Percentiles rank a stretch among this genome's conserved stretches.
Evolutionary conservation across 2,113 vertebrate genomes (phyloP).

Genomic region (Chinchilla lanigera): DNA sequence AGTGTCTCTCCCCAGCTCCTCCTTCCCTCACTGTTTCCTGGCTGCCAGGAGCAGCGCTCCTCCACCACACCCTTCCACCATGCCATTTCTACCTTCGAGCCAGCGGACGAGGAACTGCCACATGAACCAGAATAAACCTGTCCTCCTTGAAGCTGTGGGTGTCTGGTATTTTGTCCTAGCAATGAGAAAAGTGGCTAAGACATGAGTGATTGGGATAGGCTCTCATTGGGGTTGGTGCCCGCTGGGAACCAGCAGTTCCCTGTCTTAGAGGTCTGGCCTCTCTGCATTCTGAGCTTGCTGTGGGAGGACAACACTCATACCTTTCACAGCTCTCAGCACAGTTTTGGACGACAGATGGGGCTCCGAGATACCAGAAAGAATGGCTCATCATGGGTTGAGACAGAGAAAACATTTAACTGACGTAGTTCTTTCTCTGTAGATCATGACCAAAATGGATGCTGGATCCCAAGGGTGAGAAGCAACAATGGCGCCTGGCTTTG

Average conservation of each 20-base stretch:
- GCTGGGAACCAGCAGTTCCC: not conserved
- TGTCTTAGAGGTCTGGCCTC: not conserved
- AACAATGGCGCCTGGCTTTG: not conserved
- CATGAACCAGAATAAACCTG: not conserved
- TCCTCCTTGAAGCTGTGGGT: not conserved
- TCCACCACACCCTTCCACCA: not conserved
- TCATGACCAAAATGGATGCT: too few species aligned
- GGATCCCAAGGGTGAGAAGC: not conserved
- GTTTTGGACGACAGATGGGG: not conserved
- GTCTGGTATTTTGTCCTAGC: not conserved
- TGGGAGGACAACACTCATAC: not conserved
- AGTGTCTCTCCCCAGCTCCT: not conserved
- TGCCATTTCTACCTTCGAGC: not conserved
- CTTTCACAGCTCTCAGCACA: not conserved
- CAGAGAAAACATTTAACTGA: accelerated
- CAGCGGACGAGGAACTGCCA: not conserved
- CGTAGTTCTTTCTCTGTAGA: accelerated
- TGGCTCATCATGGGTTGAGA: accelerated
- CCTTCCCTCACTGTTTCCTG: not conserved
- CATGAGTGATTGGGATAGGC: not conserved
- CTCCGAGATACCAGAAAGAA: not conserved
- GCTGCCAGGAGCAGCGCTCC: not conserved
- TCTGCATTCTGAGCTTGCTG: not conserved
- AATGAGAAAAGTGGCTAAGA: not conserved
- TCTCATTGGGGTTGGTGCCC: not conserved